A percentile compares a stretch with the other conserved stretches of the same genome.
Evolutionary conservation across 2,888 invertebrate genomes (phyloP).

Genomic region (Aporophyla lueneburgensis): DNA sequence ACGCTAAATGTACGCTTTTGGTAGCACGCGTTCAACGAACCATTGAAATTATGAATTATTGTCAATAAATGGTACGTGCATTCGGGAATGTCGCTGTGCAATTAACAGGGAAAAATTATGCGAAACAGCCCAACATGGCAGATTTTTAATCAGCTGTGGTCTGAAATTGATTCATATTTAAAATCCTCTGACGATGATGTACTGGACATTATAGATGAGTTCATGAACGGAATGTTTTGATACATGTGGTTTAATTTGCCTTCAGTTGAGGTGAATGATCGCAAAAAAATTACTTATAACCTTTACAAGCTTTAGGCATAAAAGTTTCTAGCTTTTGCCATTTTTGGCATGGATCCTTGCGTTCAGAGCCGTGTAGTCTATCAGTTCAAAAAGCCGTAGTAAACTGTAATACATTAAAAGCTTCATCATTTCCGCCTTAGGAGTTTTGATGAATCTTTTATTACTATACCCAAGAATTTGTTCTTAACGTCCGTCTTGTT

Average conservation of each 20-base stretch:
- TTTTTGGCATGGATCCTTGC: neutral
- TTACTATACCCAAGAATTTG: neutral
- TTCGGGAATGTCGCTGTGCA: neutral
- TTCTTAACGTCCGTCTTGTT: neutral
- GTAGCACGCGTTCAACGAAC: constrained; percentile 66
- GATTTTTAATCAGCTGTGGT: constrained; percentile 21
- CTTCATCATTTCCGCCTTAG: neutral
- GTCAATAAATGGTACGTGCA: constrained; percentile 10
- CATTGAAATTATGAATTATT: constrained; percentile 35
- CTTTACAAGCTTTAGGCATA: neutral
- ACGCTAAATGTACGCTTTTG: constrained; percentile 72
- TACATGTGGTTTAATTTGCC: neutral
- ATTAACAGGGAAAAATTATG: neutral
- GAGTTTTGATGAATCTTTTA: neutral
- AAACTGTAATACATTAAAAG: neutral
- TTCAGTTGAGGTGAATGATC: constrained; percentile 5
- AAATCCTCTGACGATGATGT: constrained; percentile 4
- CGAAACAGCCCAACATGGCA: neutral
- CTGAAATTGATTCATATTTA: constrained; percentile 2
- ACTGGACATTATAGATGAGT: neutral
- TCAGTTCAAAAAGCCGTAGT: neutral
- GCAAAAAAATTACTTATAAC: neutral
- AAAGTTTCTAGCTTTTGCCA: neutral
- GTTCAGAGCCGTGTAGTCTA: neutral
- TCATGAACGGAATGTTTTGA: neutral